Evolutionary conservation across 2,797 vertebrate genomes (phyloP), one percentile per base, ranked within the genome.

Genomic region (Austrolebias charrua): DNA sequence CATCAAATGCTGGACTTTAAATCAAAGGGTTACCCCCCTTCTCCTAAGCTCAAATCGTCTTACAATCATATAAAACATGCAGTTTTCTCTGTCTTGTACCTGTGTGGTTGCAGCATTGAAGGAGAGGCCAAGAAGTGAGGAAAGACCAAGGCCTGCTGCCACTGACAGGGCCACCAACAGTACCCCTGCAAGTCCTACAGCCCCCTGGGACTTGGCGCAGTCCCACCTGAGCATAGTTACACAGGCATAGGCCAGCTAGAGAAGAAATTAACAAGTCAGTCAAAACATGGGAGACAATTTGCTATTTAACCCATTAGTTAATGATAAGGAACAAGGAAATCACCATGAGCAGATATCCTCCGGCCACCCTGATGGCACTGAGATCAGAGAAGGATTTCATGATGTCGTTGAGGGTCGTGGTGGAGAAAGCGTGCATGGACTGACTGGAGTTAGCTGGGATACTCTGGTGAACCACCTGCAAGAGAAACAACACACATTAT

Each of bases 81-180:
- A 2, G 1, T 6, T 56, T 60, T 5, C 20, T 67, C 49, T 56
- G 43, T 50, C 44, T 60, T 33, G 0, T 95, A 99, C 97, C 97
- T 99, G 97, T 44, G 97, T 99, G 35, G 96, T 99, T 66, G 96
- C 96, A 7, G 98, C 98, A 0, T 99, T 99, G 91, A 99, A 99
- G 79, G 96, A 92, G 59, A 99, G 94, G 60, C 96, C 95, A 0
- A 99, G 89, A 65, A 99, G 85, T 2, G 96, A 97, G 76, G 96
- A 99, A 57, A 99, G 94, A 38, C 97, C 98, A 53, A 99, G 92
- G 20, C 98, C 97, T 0, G 98, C 95, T 49, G 98, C 97, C 60
- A 99, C 98, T 0, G 96, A 98, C 58, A 99, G 92, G 53, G 97
- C 97, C 55, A 98, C 97, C 42, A 99, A 84, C 71, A 99, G 90